phyloP scores from a whole-genome alignment of 1,140 invertebrate genomes.

The Saccostrea glomerata region DNA sequence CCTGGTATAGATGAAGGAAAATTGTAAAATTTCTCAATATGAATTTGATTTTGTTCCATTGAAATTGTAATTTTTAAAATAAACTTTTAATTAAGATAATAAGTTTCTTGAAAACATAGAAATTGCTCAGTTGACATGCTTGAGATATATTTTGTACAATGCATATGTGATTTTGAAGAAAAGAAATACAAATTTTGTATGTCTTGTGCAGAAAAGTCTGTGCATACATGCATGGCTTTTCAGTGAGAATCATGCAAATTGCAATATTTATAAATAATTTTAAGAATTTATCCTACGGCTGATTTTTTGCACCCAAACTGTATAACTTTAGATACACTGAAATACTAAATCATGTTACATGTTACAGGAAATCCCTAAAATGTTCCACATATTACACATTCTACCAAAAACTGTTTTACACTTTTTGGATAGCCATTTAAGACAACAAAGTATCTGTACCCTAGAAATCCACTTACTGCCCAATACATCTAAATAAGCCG shows the following conservation, averaged over 20 bases:
- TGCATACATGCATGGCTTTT: neutral
- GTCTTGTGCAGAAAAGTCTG: neutral
- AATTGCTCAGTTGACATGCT: neutral
- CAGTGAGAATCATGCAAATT: neutral
- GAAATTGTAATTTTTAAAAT: too few species aligned
- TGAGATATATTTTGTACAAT: neutral
- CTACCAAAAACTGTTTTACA: too few species aligned
- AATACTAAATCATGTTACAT: too few species aligned
- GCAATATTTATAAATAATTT: neutral
- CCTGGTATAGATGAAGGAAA: too few species aligned
- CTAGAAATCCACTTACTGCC: slow-evolving; percentile 47
- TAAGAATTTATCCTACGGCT: neutral
- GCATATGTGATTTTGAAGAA: neutral
- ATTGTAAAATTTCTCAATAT: too few species aligned
- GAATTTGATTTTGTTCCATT: too few species aligned
- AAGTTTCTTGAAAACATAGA: too few species aligned
- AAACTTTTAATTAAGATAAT: too few species aligned
- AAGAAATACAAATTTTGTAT: neutral
- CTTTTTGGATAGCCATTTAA: too few species aligned
- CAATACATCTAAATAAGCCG: slow-evolving; percentile 44
- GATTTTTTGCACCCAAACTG: neutral
- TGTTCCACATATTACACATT: too few species aligned
- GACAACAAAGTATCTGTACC: neutral
- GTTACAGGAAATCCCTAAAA: too few species aligned
- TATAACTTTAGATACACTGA: too few species aligned